Evolutionary conservation across 2,797 vertebrate genomes (phyloP).

Genomic region (Pelochelys cantorii): DNA sequence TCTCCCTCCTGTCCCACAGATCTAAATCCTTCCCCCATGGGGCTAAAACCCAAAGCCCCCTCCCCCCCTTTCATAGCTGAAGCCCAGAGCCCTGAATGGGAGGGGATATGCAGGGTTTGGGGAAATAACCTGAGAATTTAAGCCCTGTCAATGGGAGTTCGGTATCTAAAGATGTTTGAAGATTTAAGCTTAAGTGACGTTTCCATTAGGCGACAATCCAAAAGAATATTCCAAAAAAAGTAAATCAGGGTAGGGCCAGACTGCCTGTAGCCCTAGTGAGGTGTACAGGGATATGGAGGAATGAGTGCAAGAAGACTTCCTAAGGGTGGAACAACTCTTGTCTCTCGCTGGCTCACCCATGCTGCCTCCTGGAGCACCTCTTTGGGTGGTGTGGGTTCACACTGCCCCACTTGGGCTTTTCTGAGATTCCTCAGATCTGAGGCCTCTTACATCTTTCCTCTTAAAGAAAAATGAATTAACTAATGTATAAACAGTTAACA

Average conservation of each 20-base stretch:
- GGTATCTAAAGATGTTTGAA: too few species aligned
- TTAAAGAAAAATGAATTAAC: too few species aligned
- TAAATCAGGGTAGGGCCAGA: not conserved
- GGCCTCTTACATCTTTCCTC: too few species aligned
- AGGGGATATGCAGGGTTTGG: too few species aligned
- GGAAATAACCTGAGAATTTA: too few species aligned
- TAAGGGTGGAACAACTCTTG: not conserved
- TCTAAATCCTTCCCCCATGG: too few species aligned
- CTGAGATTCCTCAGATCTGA: not conserved
- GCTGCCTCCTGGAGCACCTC: not conserved
- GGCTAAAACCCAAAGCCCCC: too few species aligned
- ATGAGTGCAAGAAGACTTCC: not conserved
- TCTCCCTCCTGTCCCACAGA: too few species aligned
- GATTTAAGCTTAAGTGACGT: not conserved
- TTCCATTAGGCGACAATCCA: not conserved
- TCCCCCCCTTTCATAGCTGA: too few species aligned
- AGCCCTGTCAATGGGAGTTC: too few species aligned
- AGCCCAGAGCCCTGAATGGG: too few species aligned
- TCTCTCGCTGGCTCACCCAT: not conserved
- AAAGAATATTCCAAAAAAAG: not conserved
- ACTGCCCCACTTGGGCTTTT: not conserved
- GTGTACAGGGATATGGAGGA: not conserved
- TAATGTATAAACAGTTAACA: too few species aligned
- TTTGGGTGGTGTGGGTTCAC: not conserved
- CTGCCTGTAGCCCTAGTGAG: not conserved